Evolutionary conservation across 1,140 invertebrate species (phyloP).

Genomic region (Drosophila tristis): DNA sequence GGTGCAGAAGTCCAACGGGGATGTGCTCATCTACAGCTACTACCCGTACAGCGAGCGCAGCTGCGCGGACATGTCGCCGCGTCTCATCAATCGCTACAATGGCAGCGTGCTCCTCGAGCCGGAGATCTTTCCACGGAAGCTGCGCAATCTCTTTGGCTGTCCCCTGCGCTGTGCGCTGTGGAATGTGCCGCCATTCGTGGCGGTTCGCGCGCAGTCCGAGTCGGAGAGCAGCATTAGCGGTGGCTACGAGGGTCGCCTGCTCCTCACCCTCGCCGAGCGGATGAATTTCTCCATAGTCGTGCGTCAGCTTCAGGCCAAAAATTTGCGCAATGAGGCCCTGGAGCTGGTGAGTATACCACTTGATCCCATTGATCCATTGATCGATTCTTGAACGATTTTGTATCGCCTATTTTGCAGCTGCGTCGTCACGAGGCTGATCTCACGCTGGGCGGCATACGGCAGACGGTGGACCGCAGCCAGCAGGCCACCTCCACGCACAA

Average conservation of each 20-base stretch:
- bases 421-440: conserved; percentile 45
- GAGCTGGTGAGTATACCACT: conserved; percentile 44
- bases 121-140: conserved; percentile 62
- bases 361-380: neutral
- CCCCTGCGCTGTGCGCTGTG: conserved; percentile 50
- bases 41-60: conserved; percentile 44
- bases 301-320: neutral
- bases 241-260: conserved; percentile 60
- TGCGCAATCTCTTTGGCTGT: conserved; percentile 66
- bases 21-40: conserved; percentile 71
- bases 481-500: conserved; percentile 56
- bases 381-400: neutral
- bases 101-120: conserved; percentile 40
- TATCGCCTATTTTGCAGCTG: conserved; percentile 24
- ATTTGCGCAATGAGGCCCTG: conserved; percentile 19
- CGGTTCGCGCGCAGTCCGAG: conserved; percentile 7
- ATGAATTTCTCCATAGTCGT: conserved; percentile 54
- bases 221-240: conserved; percentile 3
- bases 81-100: conserved; percentile 69
- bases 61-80: conserved; percentile 47
- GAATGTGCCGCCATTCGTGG: conserved; percentile 61
- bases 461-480: conserved; percentile 42
- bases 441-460: conserved; percentile 52
- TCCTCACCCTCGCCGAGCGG: conserved; percentile 47
- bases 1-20: conserved; percentile 64